A percentile compares a stretch with the other conserved stretches of the same genome.
Conservation (phyloP, 2,113 vertebrate genomes). For the Spermophilus dauricus region DNA sequence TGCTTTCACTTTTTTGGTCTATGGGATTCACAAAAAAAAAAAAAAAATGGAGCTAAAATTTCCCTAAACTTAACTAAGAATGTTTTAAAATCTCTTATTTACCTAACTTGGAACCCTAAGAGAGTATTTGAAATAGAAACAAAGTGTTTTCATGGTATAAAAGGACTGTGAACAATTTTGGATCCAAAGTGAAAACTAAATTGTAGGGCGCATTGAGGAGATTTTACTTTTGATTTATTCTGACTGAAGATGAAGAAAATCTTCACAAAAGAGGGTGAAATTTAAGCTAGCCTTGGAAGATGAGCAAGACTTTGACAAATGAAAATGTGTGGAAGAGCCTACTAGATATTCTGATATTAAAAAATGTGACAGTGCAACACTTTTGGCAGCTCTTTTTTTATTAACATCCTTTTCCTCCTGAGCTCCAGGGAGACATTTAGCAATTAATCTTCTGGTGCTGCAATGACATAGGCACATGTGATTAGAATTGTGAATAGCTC, state of each 20-base stretch:
- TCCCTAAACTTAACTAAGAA: background rate
- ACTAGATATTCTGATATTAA: slow-evolving; percentile 44
- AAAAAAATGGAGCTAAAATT: background rate
- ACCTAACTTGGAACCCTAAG: background rate
- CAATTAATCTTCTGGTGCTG: slow-evolving; percentile 62
- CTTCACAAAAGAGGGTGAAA: background rate
- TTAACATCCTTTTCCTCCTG: background rate
- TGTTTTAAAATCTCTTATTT: background rate
- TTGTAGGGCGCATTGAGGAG: background rate
- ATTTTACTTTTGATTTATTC: background rate
- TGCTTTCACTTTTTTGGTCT: background rate
- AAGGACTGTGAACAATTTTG: background rate
- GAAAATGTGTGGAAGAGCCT: slow-evolving; percentile 27
- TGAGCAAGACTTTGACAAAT: slow-evolving; percentile 51
- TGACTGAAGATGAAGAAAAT: background rate
- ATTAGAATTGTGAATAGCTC: slow-evolving; percentile 47
- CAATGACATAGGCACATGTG: slow-evolving; percentile 47
- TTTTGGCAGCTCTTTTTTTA: slow-evolving; percentile 32
- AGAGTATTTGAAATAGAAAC: background rate
- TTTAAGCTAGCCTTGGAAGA: background rate
- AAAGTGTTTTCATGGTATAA: background rate
- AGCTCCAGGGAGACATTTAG: background rate
- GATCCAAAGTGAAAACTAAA: background rate
- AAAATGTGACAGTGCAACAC: slow-evolving; percentile 34
- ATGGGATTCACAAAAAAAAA: background rate